These are phyloP conservation scores for Acrobasis repandana DNA, from an alignment of 2,888 invertebrate genomes.

Conservation along the genomic window DNA sequence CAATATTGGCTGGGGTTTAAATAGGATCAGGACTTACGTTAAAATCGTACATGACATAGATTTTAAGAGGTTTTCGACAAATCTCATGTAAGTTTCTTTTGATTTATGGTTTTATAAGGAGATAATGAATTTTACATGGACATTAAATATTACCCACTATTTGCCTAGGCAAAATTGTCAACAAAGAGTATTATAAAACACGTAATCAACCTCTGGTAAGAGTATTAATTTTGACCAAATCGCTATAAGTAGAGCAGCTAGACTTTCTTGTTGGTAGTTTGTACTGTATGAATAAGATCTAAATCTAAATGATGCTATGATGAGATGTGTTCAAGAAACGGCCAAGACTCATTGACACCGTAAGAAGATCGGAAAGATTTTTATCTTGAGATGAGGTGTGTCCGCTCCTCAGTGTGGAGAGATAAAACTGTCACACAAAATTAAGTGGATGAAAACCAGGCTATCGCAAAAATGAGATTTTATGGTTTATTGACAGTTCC, in stretches of 20 bases:
- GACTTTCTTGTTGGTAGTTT: too few species aligned
- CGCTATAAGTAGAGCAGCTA: too few species aligned
- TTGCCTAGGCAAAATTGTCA: too few species aligned
- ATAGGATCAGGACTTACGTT: conserved; percentile 1
- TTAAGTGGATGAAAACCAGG: neutral
- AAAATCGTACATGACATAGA: conserved; percentile 1
- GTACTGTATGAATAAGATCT: too few species aligned
- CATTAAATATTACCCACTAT: too few species aligned
- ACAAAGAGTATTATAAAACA: too few species aligned
- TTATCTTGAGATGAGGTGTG: neutral
- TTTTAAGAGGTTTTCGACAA: conserved; percentile 25
- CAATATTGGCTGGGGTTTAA: conserved; percentile 49
- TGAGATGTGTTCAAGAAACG: too few species aligned
- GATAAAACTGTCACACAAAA: neutral
- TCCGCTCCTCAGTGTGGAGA: neutral
- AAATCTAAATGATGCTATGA: too few species aligned
- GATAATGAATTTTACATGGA: too few species aligned
- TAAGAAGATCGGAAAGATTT: neutral
- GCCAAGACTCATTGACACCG: neutral
- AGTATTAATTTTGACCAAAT: too few species aligned
- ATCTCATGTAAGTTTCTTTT: neutral
- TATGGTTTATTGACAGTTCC: neutral
- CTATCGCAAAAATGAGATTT: neutral
- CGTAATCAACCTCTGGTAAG: too few species aligned
- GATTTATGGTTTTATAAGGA: too few species aligned